Conservation (phyloP, 2,888 invertebrate genomes). For the Harpalus rufipes region DNA sequence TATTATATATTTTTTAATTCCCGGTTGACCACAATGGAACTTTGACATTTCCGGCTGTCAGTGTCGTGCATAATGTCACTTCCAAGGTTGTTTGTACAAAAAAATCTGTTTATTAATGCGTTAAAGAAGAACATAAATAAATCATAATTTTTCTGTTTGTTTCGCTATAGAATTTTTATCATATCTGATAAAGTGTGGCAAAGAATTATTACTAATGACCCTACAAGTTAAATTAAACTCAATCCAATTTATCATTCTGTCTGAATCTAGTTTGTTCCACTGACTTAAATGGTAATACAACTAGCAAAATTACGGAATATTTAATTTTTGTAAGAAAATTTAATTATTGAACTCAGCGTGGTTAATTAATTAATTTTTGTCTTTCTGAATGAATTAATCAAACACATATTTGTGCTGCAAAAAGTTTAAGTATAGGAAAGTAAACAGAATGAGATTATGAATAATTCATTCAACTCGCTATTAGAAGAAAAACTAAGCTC, state of each 20-base stretch:
- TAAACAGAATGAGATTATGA: conserved; percentile 45
- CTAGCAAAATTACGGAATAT: conserved; percentile 43
- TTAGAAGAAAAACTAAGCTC: conserved; percentile 15
- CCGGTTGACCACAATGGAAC: too few relatives aligned
- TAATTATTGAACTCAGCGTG: conserved; percentile 38
- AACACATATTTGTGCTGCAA: conserved; percentile 11
- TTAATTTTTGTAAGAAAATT: conserved; percentile 27
- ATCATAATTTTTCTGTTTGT: conserved; percentile 32
- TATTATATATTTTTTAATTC: too few relatives aligned
- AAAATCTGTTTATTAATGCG: background rate
- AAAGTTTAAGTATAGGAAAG: conserved; percentile 28
- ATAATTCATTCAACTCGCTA: conserved; percentile 41
- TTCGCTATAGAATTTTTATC: background rate
- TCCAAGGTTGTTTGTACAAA: background rate
- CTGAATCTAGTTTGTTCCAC: conserved; percentile 25
- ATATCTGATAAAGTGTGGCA: conserved; percentile 36
- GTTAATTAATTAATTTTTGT: conserved; percentile 55
- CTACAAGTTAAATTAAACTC: conserved; percentile 17
- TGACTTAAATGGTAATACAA: conserved; percentile 47
- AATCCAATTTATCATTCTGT: conserved; percentile 43
- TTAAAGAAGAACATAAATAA: conserved; percentile 5
- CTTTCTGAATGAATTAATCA: conserved; percentile 48
- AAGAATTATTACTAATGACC: conserved; percentile 48
- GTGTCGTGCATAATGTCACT: too few relatives aligned
- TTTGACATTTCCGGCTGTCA: too few relatives aligned